Base-by-base conservation (phyloP, 1,140 invertebrate genomes). In the Aphis craccivora region DNA sequence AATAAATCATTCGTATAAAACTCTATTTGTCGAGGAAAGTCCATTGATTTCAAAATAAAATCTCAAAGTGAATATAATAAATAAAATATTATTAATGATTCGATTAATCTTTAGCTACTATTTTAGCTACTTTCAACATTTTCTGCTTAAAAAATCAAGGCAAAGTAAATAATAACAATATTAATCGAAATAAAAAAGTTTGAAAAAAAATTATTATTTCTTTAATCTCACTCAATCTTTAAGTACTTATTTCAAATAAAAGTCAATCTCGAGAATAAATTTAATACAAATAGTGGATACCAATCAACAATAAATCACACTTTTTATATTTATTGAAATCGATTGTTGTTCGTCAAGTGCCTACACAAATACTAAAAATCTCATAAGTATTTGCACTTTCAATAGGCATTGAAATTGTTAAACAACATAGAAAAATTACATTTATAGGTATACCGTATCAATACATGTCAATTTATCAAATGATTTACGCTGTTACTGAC, bases 1-100 rank as follows among this genome's bases (percentile, higher is more conserved):
- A n/a, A 86, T 45, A 86, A 45, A 86, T 86, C 43, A n/a, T 86
- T 86, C 43, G 25, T 86, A 25, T 18, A 30, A 86, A 88, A 86
- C 22, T 22, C 0, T 23, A 35, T 23, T 51, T 30, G 30, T 51
- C 8, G 9, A 86, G 25, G 14, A 76, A 35, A 76, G 14, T 76
- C 60, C 5, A 76, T 35, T 76, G 60, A 76, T 20, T 76, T 76
- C 14, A 76, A 67, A 67, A 67, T n/a, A n/a, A n/a, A 67, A 67
- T 67, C 9, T 60, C 25, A 60, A 67, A 30, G 14, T 67, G 9
- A 14, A 67, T n/a, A 4, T 67, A 14, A 67, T 67, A n/a, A 67
- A 30, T 67, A 30, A 30, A n/a, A 67, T 67, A n/a, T 67, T 67
- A 67, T 60, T 4, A 30, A 60, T 60, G 9, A 76, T 76, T n/a